Base-by-base conservation (phyloP, 64 coral and sea anemone genomes). In the Montipora capricornis region DNA sequence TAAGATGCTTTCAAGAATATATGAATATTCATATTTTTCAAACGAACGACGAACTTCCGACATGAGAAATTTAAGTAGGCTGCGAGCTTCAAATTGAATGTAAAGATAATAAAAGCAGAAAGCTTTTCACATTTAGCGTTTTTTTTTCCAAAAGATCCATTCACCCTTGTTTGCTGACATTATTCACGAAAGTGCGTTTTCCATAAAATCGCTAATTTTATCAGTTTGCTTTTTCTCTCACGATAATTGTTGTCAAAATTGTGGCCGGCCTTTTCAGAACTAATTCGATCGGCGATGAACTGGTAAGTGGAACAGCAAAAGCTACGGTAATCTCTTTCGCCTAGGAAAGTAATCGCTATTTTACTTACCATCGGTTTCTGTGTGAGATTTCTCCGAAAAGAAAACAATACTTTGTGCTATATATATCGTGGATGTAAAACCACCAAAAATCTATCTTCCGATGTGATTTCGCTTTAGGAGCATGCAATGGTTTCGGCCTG, bases 1-100 rank as follows among this genome's bases (percentile, higher is more conserved):
- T 6, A n/a, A 74, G 17, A 44, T 47, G 24, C 11, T 5, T 50
- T 8, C 20, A 70, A 5, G 5, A 16, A 86, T 73, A 20, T 48
- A 86, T 86, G 64, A 86, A 86, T 50, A 86, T 70, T 86, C 66
- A 71, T 86, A 50, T 78, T 37, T 57, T 57, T 7, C 1, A 49
- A 12, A 5, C 24, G 19, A 22, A 52, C 17, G n/a, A 47, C 49
- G 67, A 86, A 86, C 44, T 19, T 50, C 66, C 47, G 57, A 83
- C 45, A 78, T 10, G 58, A 15, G 14, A 66, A 82, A 66, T 20
- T 82, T 55, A 82, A 82, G 7, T 64, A 2, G 22, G 45, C 55
- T 82, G 26, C 4, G 15, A 64, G 29, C 29, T 45, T 57, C 80
- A 66, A 64, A 66, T 45, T 82, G 4, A 44, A 66, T 82, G 47